Evolutionary conservation across 2,888 invertebrate species (phyloP), one percentile per base, ranked within the genome.

Genomic region (Drosophila nr. perissopoda): DNA sequence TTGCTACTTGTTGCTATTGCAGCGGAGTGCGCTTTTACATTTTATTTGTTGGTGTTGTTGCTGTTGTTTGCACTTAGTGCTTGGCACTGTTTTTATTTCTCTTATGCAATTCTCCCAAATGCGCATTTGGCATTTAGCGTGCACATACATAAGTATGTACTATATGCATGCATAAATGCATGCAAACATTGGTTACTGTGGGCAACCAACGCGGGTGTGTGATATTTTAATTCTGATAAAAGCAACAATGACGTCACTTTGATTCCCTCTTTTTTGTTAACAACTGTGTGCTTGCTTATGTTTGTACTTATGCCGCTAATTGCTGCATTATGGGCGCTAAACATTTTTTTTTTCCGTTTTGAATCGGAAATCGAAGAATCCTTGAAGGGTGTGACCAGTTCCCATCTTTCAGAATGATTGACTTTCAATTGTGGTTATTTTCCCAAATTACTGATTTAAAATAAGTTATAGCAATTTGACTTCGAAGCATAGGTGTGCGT

Each of bases 51-150:
- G 76, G 70, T 85, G 71, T 36, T 36, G 69, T 64, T 68, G 54
- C 54, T 76, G 45, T 25, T 45, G 45, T 45, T 70, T 71, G 65
- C 63, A 80, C 54, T 76, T 71, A 68, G 70, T 67, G 67, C 70
- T 76, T 72, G 70, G 67, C 69, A 56, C 51, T 76, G 60, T 69
- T 69, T 58, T 34, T 53, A 49, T 63, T 57, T 69, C 69, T 69
- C 69, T 82, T 82, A 85, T 85, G 86, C 78, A 82, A 82, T 60
- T 58, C 57, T 51, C 36, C 42, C 54, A 67, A 84, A 57, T 79
- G 85, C 82, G 85, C 80, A 82, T 74, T 82, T 85, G 67, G 73
- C 73, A 54, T 51, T 63, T 48, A 34, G 51, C 40, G 40, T 45
- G 42, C 38, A 71, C 36, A 52, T 51, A 52, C 34, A 40, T 29